phyloP scores from a whole-genome alignment of 2,113 vertebrate genomes.

The Hypomesus transpacificus region DNA sequence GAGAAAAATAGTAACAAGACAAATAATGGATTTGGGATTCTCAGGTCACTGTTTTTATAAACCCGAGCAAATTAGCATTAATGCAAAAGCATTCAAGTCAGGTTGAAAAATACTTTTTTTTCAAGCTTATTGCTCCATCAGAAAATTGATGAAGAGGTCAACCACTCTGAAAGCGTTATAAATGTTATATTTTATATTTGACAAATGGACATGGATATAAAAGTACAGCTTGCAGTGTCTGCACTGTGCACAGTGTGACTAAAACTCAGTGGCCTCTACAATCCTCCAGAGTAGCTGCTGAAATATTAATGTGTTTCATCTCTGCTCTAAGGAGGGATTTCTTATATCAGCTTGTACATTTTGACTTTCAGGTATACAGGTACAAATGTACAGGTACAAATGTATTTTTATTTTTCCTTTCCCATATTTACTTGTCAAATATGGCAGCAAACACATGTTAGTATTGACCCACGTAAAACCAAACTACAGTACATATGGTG shows the following conservation, averaged over 20 bases:
- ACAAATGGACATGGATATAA: background rate
- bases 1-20: conserved; percentile 22
- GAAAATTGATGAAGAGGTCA: background rate
- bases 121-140: background rate
- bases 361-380: background rate
- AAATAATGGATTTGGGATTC: conserved; percentile 22
- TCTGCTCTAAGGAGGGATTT: no score
- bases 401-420: background rate
- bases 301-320: no score
- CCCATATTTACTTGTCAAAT: background rate
- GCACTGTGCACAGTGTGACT: no score
- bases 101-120: background rate
- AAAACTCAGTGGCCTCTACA: no score
- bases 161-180: background rate
- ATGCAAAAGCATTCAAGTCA: background rate
- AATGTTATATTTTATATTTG: background rate
- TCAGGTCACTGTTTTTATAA: conserved; percentile 1
- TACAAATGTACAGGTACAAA: background rate
- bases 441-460: background rate
- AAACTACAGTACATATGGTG: no score
- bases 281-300: no score
- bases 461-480: background rate
- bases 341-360: no score
- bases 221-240: background rate
- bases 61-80: background rate